phyloP scores from a whole-genome alignment of 2,888 invertebrate species.

The Pterostichus niger region DNA sequence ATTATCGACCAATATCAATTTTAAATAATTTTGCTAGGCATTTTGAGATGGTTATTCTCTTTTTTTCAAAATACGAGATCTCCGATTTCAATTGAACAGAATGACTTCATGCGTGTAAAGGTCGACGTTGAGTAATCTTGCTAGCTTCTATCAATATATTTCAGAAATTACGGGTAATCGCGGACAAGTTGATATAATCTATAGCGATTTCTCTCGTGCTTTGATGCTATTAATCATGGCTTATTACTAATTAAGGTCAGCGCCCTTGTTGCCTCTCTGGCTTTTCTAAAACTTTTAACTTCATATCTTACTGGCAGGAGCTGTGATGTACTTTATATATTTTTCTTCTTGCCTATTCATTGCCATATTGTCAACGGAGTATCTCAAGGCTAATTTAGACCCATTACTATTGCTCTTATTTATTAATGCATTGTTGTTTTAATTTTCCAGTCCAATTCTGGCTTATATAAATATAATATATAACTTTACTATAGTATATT shows the following conservation, averaged over 20 bases:
- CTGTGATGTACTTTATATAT: constrained; percentile 1
- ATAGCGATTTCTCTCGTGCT: neutral
- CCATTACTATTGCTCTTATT: neutral
- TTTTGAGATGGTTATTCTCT: neutral
- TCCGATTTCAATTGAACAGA: too few species aligned
- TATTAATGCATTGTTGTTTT: neutral
- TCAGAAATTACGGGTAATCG: too few species aligned
- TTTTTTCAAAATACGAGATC: too few species aligned
- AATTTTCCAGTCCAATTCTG: neutral
- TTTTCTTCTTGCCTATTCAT: neutral
- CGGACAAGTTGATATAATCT: neutral
- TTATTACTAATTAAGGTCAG: neutral
- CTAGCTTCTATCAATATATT: neutral
- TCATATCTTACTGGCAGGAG: neutral
- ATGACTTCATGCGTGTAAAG: neutral
- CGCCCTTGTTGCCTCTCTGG: neutral
- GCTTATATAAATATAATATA: constrained; percentile 2
- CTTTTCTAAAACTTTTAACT: neutral
- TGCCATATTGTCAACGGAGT: constrained; percentile 8
- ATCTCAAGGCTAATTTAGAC: neutral
- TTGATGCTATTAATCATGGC: neutral
- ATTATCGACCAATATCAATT: neutral
- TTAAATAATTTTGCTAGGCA: neutral
- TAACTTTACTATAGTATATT: neutral
- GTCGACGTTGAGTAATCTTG: neutral